Evolutionary conservation across 2,888 invertebrate species (phyloP).

Genomic region (Drosophila kanekoi): DNA sequence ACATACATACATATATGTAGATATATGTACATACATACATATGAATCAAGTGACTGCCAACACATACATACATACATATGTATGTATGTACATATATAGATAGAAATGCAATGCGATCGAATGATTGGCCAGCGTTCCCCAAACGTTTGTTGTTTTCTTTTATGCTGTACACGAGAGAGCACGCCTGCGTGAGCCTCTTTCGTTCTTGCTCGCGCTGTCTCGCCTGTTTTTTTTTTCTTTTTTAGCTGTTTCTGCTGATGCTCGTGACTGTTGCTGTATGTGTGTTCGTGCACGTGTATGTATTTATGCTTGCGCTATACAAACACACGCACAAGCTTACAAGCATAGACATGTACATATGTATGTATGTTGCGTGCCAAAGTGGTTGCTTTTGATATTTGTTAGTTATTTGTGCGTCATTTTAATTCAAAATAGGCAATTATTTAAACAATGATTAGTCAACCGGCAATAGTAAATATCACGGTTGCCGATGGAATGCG

Average conservation of each 20-base stretch:
- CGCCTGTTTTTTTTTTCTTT: constrained; percentile 1
- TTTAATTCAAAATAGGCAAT: constrained; percentile 71
- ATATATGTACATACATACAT: constrained; percentile 1
- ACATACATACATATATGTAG: neutral
- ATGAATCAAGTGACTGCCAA: constrained; percentile 26
- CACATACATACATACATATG: constrained; percentile 6
- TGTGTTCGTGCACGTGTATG: constrained; percentile 1
- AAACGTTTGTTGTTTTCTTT: constrained; percentile 39
- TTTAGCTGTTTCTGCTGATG: constrained; percentile 15
- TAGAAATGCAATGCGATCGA: constrained; percentile 44
- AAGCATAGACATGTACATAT: neutral
- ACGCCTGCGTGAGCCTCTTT: constrained; percentile 51
- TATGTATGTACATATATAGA: neutral
- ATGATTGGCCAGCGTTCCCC: constrained; percentile 34
- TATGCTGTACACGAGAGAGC: constrained; percentile 36
- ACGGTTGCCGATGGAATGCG: constrained; percentile 51
- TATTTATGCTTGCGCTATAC: constrained; percentile 6
- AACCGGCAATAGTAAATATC: constrained; percentile 62
- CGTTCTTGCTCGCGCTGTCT: constrained; percentile 17
- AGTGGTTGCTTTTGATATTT: constrained; percentile 45
- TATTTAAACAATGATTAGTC: constrained; percentile 72
- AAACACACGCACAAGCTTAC: neutral
- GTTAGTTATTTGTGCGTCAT: constrained; percentile 63
- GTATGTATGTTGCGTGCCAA: constrained; percentile 13
- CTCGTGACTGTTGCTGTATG: constrained; percentile 11